Base-by-base conservation (phyloP, 2,797 vertebrate species). In the Bradypus variegatus region DNA sequence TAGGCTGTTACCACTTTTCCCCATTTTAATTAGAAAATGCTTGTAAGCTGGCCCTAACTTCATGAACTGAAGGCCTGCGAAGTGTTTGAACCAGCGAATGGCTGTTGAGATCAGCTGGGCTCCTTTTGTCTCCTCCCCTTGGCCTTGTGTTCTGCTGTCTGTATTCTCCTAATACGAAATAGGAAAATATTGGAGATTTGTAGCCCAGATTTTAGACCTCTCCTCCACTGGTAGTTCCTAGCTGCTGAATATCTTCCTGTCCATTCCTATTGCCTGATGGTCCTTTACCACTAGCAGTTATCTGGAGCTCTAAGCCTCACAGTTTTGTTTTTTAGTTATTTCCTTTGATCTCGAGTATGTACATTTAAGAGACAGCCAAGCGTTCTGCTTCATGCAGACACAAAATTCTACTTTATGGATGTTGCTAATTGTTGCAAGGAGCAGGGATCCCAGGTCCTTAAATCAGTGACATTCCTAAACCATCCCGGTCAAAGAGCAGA, bases 271-370 rank as follows among this genome's bases (percentile, higher is more conserved):
- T 91, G 12, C 27, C 53, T 33, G 67, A 0, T 69, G 53, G 60
- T 38, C 36, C 50, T 77, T 80, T 55, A 41, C 75, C 3, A 48
- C n/a, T 12, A 65, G 58, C 53, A 84, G 67, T 60, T 94, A 2
- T 91, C 93, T 95, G 64, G 78, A 91, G 48, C 58, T 76, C 50
- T 76, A 79, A 72, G 38, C 55, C 92, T 84, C 58, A 60, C 36
- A 86, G 33, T 75, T 88, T 76, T 76, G 23, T 83, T 69, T 91
- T 77, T 93, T 31, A 8, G 78, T 85, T 60, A 79, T 89, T 91
- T 88, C 31, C 76, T 83, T 90, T 88, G 45, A 88, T 41, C 38
- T 77, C 92, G 55, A 80, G 53, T 93, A 19, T 81, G 86, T 41
- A 15, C 16, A 73, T 81, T 33, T 12, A 64, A 81, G 73, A 91